Evolutionary conservation across 2,797 vertebrate species (phyloP).

Genomic region (Lepilemur septentrionalis): DNA sequence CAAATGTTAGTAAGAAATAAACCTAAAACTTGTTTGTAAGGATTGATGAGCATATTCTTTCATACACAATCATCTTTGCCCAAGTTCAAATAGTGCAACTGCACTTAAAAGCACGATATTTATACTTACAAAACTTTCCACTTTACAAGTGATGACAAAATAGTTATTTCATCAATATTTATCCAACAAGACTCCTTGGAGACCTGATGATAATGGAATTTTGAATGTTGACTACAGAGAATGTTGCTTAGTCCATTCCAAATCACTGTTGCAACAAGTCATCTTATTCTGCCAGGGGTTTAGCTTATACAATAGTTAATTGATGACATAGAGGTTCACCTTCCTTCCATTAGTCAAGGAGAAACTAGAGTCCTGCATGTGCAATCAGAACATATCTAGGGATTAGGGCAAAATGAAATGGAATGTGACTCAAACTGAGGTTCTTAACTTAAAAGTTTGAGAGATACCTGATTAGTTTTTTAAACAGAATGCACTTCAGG

Average conservation of each 20-base stretch:
- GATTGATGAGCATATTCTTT: slow-evolving; percentile 72
- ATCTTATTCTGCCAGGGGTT: slow-evolving; percentile 63
- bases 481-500: neutral
- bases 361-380: slow-evolving; percentile 48
- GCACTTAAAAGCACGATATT: slow-evolving; percentile 7
- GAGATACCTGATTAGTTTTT: slow-evolving; percentile 46
- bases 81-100: slow-evolving; percentile 38
- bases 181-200: neutral
- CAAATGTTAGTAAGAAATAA: slow-evolving; percentile 65
- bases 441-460: slow-evolving; percentile 62
- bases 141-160: slow-evolving; percentile 51
- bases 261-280: slow-evolving; percentile 60
- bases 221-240: slow-evolving; percentile 47
- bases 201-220: slow-evolving; percentile 55
- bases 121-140: slow-evolving; percentile 29
- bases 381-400: slow-evolving; percentile 16
- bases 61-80: neutral
- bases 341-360: slow-evolving; percentile 69
- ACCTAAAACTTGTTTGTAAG: slow-evolving; percentile 64
- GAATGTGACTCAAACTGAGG: slow-evolving; percentile 38
- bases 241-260: slow-evolving; percentile 55
- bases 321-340: slow-evolving; percentile 63
- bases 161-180: slow-evolving; percentile 60
- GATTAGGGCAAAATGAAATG: slow-evolving; percentile 15
- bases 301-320: slow-evolving; percentile 59